Conservation (phyloP, 1,140 invertebrate species). For the Colletes latitarsis region DNA sequence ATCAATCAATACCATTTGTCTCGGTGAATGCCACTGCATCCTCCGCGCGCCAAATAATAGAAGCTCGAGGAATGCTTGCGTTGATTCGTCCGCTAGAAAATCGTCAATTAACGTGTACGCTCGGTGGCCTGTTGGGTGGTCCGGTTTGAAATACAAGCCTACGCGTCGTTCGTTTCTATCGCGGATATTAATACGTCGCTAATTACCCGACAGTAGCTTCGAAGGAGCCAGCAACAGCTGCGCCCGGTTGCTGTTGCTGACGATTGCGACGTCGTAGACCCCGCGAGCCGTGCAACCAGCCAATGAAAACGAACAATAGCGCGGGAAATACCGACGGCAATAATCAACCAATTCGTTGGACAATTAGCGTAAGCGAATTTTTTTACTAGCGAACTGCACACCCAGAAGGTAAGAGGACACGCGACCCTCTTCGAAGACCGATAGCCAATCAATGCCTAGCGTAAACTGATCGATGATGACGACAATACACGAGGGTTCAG, state of each 20-base stretch:
- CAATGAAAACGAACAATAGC: conserved; percentile 10
- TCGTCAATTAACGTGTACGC: conserved; percentile 31
- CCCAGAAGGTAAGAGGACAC: neutral
- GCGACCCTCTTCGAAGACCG: neutral
- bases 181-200: conserved; percentile 44
- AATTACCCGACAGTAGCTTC: conserved; percentile 40
- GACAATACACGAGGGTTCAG: neutral
- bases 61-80: neutral
- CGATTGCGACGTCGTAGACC: neutral
- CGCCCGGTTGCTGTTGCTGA: conserved; percentile 1
- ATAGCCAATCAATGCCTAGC: conserved; percentile 8
- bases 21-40: neutral
- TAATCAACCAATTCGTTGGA: conserved; percentile 24
- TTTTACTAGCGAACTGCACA: conserved; percentile 22
- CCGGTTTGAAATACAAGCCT: conserved; percentile 10
- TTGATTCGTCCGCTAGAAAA: conserved; percentile 22
- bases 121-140: conserved; percentile 31
- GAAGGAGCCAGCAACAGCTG: conserved; percentile 10
- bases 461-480: neutral
- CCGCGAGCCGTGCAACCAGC: neutral
- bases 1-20: conserved; percentile 6
- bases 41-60: conserved; percentile 5
- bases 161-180: conserved; percentile 37
- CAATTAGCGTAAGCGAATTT: conserved; percentile 44
- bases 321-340: conserved; percentile 18